Evolutionary conservation across 2,113 vertebrate genomes (phyloP).

Genomic region (Oreochromis aureus): DNA sequence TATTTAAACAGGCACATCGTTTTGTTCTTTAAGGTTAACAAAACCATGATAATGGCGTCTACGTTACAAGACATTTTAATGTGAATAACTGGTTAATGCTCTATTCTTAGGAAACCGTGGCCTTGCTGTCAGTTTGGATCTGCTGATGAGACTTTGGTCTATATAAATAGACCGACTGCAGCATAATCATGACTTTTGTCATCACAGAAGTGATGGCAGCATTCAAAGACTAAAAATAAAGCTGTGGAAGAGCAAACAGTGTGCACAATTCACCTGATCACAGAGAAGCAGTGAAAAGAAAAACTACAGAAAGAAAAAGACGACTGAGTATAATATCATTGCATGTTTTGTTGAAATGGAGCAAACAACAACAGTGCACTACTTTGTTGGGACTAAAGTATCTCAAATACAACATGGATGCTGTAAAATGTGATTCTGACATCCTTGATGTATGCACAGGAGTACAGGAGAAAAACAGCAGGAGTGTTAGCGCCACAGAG

Average conservation of each 20-base stretch:
- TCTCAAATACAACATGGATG: not conserved
- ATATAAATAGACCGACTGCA: not conserved
- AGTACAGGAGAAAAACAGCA: not conserved
- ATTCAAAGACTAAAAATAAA: conserved; percentile 11
- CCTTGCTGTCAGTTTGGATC: not conserved
- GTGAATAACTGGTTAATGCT: not conserved
- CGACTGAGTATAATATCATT: accelerated
- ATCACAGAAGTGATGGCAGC: not conserved
- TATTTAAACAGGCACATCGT: not conserved
- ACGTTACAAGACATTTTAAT: not conserved
- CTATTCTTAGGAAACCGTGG: not conserved
- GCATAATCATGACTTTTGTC: not conserved
- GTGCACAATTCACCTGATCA: not conserved
- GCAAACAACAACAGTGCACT: not conserved
- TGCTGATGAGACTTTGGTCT: not conserved
- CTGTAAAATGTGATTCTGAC: not conserved
- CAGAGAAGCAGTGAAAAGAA: not conserved
- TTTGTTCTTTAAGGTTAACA: not conserved
- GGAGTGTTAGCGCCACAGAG: not conserved
- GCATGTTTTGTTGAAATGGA: no score
- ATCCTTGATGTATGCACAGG: not conserved
- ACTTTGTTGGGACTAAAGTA: not conserved
- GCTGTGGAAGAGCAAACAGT: not conserved
- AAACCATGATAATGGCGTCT: accelerated
- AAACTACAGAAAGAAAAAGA: not conserved